These are phyloP conservation scores for Leucosticte australis DNA, from an alignment of 2,113 vertebrate genomes.

Conservation along the genomic window DNA sequence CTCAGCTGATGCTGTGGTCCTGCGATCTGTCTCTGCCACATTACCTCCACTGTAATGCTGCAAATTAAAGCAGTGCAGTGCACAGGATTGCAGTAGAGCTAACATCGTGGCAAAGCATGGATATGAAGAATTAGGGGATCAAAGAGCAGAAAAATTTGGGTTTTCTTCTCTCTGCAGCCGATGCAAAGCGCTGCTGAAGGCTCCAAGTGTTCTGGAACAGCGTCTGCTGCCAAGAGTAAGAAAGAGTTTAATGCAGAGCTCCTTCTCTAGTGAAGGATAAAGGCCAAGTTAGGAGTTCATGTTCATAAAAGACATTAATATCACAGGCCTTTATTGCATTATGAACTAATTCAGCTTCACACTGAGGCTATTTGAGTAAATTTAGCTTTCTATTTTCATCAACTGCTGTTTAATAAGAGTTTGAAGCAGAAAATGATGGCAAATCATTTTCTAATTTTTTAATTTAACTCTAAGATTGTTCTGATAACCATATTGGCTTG, in stretches of 20 bases:
- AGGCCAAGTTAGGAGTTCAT: background rate
- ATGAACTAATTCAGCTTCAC: conserved; percentile 41
- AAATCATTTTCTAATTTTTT: conserved; percentile 53
- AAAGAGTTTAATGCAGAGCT: background rate
- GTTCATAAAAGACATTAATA: background rate
- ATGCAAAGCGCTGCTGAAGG: rapidly evolving
- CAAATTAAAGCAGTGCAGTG: background rate
- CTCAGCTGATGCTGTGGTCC: background rate
- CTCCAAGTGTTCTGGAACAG: background rate
- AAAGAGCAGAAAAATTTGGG: background rate
- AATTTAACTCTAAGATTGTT: conserved; percentile 47
- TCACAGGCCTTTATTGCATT: background rate
- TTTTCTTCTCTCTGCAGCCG: background rate
- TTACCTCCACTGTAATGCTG: background rate
- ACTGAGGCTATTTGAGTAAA: background rate
- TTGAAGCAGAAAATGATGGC: background rate
- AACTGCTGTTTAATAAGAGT: conserved; percentile 30
- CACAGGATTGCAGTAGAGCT: background rate
- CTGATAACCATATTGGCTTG: conserved; percentile 35
- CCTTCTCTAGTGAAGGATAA: background rate
- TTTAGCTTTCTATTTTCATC: conserved; percentile 29
- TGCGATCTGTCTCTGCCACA: background rate
- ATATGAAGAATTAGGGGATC: background rate
- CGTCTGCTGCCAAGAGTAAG: background rate
- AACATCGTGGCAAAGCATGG: background rate